These are phyloP conservation scores for Channallabes apus DNA, from an alignment of 2,797 vertebrate species.

Conservation along the genomic window DNA sequence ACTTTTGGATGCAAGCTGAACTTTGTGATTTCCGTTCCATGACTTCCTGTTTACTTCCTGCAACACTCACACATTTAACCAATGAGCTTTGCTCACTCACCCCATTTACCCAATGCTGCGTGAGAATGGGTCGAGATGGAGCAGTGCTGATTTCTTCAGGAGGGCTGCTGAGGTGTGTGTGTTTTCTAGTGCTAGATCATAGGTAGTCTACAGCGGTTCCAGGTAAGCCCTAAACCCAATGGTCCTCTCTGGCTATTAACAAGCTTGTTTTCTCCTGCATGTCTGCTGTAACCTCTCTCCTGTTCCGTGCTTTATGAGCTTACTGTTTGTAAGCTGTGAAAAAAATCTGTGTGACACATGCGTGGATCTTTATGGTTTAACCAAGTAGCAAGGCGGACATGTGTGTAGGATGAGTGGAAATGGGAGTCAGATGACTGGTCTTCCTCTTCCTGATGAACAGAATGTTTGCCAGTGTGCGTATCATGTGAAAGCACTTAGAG, in stretches of 20 bases:
- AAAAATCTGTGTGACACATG: not conserved
- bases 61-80: conserved; percentile 47
- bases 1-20: conserved; percentile 16
- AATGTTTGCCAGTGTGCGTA: conserved; percentile 33
- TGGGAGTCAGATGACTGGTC: conserved; percentile 56
- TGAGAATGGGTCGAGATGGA: conserved; percentile 43
- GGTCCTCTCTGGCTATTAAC: conserved; percentile 28
- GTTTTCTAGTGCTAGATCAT: conserved; percentile 48
- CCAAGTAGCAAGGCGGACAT: not conserved
- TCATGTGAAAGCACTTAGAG: conserved; percentile 57
- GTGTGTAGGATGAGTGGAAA: conserved; percentile 24
- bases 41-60: conserved; percentile 51
- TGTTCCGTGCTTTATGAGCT: not conserved
- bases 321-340: not conserved
- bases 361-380: not conserved
- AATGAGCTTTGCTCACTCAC: conserved; percentile 50
- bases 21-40: conserved; percentile 42
- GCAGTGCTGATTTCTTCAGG: conserved; percentile 37
- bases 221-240: conserved; percentile 58
- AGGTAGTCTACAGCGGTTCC: conserved; percentile 43
- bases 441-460: conserved; percentile 47
- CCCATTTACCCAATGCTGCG: conserved; percentile 45
- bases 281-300: conserved; percentile 23
- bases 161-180: conserved; percentile 28
- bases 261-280: conserved; percentile 27